A percentile compares a stretch with the other conserved stretches of the same genome.
phyloP scores from a whole-genome alignment of 2,888 invertebrate genomes.

The Troides oblongomaculatus region DNA sequence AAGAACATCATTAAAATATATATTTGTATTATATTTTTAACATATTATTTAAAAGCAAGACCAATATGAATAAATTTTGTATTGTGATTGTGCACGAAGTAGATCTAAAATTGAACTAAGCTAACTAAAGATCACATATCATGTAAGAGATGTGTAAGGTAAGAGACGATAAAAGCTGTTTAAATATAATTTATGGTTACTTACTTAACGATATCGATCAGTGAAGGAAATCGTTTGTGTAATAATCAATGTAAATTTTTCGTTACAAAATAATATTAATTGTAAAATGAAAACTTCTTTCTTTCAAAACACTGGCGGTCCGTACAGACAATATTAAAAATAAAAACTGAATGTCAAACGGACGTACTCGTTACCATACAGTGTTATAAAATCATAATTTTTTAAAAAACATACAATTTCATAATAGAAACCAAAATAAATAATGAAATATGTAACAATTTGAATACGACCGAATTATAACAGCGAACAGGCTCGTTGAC shows the following conservation, averaged over 20 bases:
- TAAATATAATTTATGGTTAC: too few relatives aligned
- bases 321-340: constrained; percentile 18
- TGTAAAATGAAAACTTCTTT: constrained; percentile 7
- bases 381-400: constrained; percentile 16
- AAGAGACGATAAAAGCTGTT: too few relatives aligned
- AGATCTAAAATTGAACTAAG: too few relatives aligned
- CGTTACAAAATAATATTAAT: background rate
- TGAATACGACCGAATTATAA: constrained; percentile 14
- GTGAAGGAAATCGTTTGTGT: too few relatives aligned
- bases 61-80: too few relatives aligned
- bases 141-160: too few relatives aligned
- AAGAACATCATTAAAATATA: background rate
- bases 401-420: constrained; percentile 25
- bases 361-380: constrained; percentile 23
- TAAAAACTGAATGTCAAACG: constrained; percentile 14
- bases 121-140: too few relatives aligned
- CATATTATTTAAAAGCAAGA: too few relatives aligned
- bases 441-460: constrained; percentile 26
- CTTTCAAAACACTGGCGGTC: constrained; percentile 15
- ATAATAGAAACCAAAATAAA: constrained; percentile 24
- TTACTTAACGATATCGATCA: too few relatives aligned
- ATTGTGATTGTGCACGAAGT: too few relatives aligned
- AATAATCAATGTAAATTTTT: background rate
- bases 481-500: constrained; percentile 4
- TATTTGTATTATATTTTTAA: background rate